A percentile compares a stretch with the other conserved stretches of the same genome.
phyloP scores from a whole-genome alignment of 2,888 invertebrate genomes.

The Drosophila seclusa region DNA sequence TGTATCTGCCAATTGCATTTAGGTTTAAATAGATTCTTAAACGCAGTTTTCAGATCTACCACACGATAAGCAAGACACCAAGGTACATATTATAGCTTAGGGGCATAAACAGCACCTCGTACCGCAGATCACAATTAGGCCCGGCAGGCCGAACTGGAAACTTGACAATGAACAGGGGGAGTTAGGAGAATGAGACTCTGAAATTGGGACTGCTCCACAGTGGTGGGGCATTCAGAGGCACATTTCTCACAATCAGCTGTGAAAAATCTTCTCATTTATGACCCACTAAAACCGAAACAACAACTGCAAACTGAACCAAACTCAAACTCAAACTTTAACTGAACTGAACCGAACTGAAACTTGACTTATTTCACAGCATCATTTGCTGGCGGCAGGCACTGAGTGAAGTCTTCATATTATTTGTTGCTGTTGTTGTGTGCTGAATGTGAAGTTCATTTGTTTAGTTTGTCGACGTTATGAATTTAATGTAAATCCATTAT shows the following conservation, averaged over 20 bases:
- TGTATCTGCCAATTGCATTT: too few species aligned
- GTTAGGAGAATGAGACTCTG: constrained; percentile 2
- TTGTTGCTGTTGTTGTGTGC: constrained; percentile 12
- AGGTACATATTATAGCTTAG: not conserved
- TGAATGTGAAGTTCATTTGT: constrained; percentile 39
- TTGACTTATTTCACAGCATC: constrained; percentile 53
- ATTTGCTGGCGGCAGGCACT: constrained; percentile 8
- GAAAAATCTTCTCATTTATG: constrained; percentile 81
- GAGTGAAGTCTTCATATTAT: constrained; percentile 18
- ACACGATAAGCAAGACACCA: not conserved
- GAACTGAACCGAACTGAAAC: constrained; percentile 29
- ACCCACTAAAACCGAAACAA: constrained; percentile 70
- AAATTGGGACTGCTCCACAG: constrained; percentile 46
- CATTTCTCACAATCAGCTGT: constrained; percentile 82
- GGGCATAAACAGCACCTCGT: constrained; percentile 28
- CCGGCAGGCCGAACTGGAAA: constrained; percentile 17
- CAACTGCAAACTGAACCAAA: constrained; percentile 40
- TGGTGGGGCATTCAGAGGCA: constrained; percentile 66
- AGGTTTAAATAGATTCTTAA: not conserved
- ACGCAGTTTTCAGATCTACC: not conserved
- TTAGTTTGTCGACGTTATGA: constrained; percentile 69
- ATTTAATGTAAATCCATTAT: constrained; percentile 78
- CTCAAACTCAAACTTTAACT: constrained; percentile 25
- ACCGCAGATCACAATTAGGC: constrained; percentile 43
- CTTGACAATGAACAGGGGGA: constrained; percentile 6